Conservation (phyloP, 2,113 vertebrate genomes). For the Microcebus murinus region DNA sequence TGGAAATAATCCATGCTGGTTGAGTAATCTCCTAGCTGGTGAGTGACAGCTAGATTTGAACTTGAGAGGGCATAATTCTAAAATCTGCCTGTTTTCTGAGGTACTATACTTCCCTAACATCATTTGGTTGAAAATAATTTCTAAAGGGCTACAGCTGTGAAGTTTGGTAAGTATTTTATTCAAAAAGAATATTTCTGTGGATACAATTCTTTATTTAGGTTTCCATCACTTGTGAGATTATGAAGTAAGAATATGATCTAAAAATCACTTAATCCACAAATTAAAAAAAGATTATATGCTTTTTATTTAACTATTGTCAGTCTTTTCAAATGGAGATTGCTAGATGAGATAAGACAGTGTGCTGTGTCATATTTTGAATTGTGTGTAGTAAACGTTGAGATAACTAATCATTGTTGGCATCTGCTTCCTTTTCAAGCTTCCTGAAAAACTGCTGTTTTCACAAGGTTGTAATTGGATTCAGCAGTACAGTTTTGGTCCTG, state of each 20-base stretch:
- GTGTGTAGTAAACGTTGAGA: neutral
- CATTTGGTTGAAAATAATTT: neutral
- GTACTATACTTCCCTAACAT: neutral
- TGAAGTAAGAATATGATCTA: slow-evolving; percentile 9
- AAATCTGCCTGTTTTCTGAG: neutral
- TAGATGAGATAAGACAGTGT: neutral
- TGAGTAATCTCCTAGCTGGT: neutral
- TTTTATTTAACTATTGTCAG: neutral
- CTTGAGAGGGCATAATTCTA: rapidly evolving
- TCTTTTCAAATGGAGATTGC: neutral
- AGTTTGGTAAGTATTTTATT: neutral
- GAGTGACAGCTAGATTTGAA: neutral
- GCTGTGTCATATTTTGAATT: neutral
- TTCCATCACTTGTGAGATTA: neutral
- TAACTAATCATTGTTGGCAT: slow-evolving; percentile 49
- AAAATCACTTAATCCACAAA: neutral
- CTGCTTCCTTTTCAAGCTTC: slow-evolving; percentile 83
- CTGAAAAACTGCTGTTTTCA: slow-evolving; percentile 90
- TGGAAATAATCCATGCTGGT: neutral
- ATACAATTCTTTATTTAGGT: neutral
- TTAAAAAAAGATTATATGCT: neutral
- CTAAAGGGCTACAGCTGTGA: neutral
- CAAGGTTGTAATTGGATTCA: slow-evolving; percentile 93
- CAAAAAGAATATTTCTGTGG: neutral
- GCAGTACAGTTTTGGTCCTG: slow-evolving; percentile 90